A percentile compares a stretch with the other conserved stretches of the same genome.
Conservation (phyloP, 2,797 vertebrate genomes). For the Gadopsis bispinosus region DNA sequence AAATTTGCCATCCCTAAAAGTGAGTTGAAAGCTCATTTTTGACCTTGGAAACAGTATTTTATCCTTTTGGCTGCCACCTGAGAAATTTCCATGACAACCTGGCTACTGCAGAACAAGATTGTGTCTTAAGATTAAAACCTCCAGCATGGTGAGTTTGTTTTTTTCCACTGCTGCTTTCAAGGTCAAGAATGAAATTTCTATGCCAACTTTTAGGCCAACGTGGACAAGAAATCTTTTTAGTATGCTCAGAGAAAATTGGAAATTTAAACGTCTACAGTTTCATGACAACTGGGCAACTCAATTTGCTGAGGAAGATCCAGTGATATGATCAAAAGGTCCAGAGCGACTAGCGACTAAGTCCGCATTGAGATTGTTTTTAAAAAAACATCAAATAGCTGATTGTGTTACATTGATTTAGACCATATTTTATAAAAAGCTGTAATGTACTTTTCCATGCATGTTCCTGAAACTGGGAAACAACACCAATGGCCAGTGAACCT, state of each 20-base stretch:
- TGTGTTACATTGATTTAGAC: slow-evolving; percentile 8
- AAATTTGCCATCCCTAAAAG: neutral
- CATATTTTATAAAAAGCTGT: neutral
- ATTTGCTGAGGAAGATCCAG: neutral
- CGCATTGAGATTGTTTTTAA: neutral
- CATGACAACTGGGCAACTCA: neutral
- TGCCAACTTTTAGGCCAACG: neutral
- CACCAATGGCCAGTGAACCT: slow-evolving; percentile 14
- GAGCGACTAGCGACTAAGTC: neutral
- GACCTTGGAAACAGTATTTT: slow-evolving; percentile 8
- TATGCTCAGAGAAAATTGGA: neutral
- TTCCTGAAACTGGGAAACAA: slow-evolving; percentile 13
- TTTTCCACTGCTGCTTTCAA: neutral
- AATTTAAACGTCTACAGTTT: neutral
- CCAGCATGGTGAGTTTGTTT: neutral
- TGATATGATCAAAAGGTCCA: neutral
- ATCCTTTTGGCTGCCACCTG: slow-evolving; percentile 1
- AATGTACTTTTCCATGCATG: neutral
- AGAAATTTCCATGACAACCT: slow-evolving; percentile 31
- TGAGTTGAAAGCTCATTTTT: neutral
- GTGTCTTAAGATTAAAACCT: neutral
- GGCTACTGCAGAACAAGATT: slow-evolving; percentile 4
- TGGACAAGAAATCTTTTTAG: neutral
- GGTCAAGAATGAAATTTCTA: neutral
- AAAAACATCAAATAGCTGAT: neutral